Conservation (phyloP, 2,888 invertebrate genomes). For the Oscheius sp. region DNA sequence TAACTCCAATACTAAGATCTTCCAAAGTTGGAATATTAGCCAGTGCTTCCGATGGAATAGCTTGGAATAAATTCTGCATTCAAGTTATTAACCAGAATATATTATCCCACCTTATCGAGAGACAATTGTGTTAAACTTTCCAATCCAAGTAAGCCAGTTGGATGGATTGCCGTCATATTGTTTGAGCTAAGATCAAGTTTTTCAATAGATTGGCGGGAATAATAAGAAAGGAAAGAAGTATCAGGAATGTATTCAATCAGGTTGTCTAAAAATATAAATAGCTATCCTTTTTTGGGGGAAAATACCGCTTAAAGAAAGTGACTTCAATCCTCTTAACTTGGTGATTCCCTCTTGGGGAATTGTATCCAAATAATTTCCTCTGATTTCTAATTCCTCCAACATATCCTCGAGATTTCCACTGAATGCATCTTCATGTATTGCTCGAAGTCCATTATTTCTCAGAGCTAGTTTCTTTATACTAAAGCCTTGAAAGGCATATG, state of each 20-base stretch:
- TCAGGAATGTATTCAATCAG: slow-evolving; percentile 54
- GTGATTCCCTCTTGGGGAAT: slow-evolving; percentile 53
- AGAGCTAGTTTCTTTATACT: slow-evolving; percentile 56
- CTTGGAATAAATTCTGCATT: slow-evolving; percentile 49
- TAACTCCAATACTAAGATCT: slow-evolving; percentile 63
- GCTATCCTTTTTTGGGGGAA: neutral
- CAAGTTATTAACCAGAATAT: neutral
- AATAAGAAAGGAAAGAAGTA: slow-evolving; percentile 58
- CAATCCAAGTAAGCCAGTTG: slow-evolving; percentile 56
- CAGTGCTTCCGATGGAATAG: slow-evolving; percentile 59
- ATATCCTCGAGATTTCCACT: slow-evolving; percentile 46
- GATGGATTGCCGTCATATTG: slow-evolving; percentile 56
- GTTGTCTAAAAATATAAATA: slow-evolving; percentile 53
- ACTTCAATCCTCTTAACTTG: slow-evolving; percentile 35
- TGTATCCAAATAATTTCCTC: slow-evolving; percentile 53
- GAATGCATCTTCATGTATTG: slow-evolving; percentile 60
- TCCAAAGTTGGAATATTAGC: slow-evolving; percentile 53
- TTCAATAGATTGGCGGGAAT: slow-evolving; percentile 46
- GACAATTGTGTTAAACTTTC: slow-evolving; percentile 54
- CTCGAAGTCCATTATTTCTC: slow-evolving; percentile 59
- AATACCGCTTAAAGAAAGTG: slow-evolving; percentile 39
- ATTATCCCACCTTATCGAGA: slow-evolving; percentile 50
- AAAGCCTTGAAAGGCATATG: slow-evolving; percentile 59
- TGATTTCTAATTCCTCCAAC: slow-evolving; percentile 61
- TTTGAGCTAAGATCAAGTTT: slow-evolving; percentile 60